Evolutionary conservation across 2,888 invertebrate genomes (phyloP), one percentile per base, ranked within the genome.

Genomic region (Syrphus vitripennis): DNA sequence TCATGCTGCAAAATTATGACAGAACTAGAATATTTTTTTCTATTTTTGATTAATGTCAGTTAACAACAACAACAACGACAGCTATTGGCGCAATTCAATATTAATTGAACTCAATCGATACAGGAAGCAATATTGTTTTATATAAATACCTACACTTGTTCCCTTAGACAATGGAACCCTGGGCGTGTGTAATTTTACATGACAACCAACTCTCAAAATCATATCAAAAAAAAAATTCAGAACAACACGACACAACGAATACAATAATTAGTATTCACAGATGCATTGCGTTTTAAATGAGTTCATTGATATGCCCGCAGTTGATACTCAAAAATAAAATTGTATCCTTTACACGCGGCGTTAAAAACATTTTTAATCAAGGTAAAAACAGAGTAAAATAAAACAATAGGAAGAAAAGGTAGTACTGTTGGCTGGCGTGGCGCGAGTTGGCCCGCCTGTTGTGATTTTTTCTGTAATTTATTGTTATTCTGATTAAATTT

Each of bases 231-330:
- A 14, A 29, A 26, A 24, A n/a, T n/a, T n/a, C 31, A 24, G 40
- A 48, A 59, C 61, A 50, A 31, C n/a, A n/a, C 31, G 21, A 16
- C 3, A 12, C 9, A 45, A 34, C 4, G 19, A 42, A 42, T 42
- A 42, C 16, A 50, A 10, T 9, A 34, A 50, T 77, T 77, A 78
- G 63, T 78, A 78, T 78, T 71, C 78, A 63, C 19, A 55, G 53
- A 45, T 63, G 61, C 55, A 53, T 37, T 78, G 69, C 50, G 77
- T 70, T 70, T 12, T 34, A 24, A 61, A 45, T 48, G 48, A 70
- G 63, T 63, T 71, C 70, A 71, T 71, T 78, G 78, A 55, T 78
- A 71, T 71, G 71, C 53, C 31, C 14, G 6, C 65, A 40, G 14
- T 45, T 26, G 6, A 45, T 29, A 45, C 16, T 29, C 16, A 63